These are phyloP conservation scores for Phaethornis superciliosus DNA, from an alignment of 2,113 vertebrate genomes.

Conservation along the genomic window DNA sequence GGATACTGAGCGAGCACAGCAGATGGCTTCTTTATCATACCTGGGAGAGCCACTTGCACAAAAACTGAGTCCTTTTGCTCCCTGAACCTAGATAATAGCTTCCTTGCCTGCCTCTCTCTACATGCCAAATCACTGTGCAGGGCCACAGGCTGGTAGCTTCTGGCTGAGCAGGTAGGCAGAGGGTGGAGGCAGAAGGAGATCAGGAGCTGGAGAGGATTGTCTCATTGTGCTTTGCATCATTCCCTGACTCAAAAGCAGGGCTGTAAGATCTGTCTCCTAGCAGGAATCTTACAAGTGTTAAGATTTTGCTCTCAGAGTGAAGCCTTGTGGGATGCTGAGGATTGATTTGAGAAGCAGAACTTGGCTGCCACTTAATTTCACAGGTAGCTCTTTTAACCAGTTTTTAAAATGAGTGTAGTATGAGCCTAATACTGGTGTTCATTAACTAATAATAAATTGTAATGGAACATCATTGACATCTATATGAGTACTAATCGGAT, in stretches of 20 bases:
- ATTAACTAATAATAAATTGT: conserved; percentile 63
- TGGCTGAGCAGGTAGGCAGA: not conserved
- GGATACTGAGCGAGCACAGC: not conserved
- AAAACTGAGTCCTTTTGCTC: not conserved
- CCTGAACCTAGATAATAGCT: not conserved
- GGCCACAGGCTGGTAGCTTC: not conserved
- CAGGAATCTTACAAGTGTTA: not conserved
- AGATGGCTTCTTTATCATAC: not conserved
- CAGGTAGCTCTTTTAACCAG: conserved; percentile 20
- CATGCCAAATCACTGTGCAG: not conserved
- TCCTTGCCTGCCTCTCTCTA: not conserved
- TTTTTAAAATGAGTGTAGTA: conserved; percentile 30
- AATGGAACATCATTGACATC: conserved; percentile 39
- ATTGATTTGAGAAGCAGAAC: conserved; percentile 25
- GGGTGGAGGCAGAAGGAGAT: not conserved
- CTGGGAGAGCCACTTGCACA: not conserved
- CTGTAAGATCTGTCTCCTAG: not conserved
- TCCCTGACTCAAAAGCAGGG: not conserved
- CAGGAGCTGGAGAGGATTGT: not conserved
- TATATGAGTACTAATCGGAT: conserved; percentile 42
- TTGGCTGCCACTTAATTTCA: conserved; percentile 40
- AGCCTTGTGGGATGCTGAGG: not conserved
- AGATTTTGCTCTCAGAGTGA: not conserved
- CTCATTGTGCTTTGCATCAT: not conserved
- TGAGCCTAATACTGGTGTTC: conserved; percentile 53